Conservation (phyloP, 2,113 vertebrate genomes). For the Toxotes chatareus region DNA sequence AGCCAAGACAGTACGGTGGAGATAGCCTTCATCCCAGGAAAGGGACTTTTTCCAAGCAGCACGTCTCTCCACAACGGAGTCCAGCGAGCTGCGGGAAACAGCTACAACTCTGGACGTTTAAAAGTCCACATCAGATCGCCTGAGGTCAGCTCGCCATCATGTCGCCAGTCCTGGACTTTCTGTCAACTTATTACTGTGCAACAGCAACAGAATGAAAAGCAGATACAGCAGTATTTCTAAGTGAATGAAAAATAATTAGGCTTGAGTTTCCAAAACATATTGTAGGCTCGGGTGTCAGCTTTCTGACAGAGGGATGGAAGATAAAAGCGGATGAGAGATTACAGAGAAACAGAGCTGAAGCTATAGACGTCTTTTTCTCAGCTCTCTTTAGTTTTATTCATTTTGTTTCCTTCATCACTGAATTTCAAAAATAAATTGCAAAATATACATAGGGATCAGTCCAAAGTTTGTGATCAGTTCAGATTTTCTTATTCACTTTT, state of each 20-base stretch:
- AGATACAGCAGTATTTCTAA: neutral
- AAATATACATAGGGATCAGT: too few species aligned
- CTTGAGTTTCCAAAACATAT: neutral
- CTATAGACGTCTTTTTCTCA: too few species aligned
- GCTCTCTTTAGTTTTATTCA: too few species aligned
- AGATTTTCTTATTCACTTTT: too few species aligned
- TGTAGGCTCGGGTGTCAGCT: neutral
- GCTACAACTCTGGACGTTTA: slow-evolving; percentile 83
- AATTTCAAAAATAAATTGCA: too few species aligned
- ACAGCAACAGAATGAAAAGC: neutral
- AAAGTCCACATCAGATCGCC: slow-evolving; percentile 88
- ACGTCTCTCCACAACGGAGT: slow-evolving; percentile 81
- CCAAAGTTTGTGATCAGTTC: too few species aligned
- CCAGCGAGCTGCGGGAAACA: slow-evolving; percentile 82
- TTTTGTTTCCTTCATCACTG: too few species aligned
- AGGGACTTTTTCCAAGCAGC: slow-evolving; percentile 82
- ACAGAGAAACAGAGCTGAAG: too few species aligned
- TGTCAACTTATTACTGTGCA: neutral
- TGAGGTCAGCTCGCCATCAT: slow-evolving; percentile 82
- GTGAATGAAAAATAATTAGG: neutral
- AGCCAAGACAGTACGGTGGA: slow-evolving; percentile 88
- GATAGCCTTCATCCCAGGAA: slow-evolving; percentile 91
- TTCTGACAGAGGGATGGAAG: neutral
- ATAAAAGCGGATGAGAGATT: too few species aligned
- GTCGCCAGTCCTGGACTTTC: neutral